These are phyloP conservation scores for Drosophila bifasciata DNA, from an alignment of 1,140 invertebrate genomes.

Conservation along the genomic window DNA sequence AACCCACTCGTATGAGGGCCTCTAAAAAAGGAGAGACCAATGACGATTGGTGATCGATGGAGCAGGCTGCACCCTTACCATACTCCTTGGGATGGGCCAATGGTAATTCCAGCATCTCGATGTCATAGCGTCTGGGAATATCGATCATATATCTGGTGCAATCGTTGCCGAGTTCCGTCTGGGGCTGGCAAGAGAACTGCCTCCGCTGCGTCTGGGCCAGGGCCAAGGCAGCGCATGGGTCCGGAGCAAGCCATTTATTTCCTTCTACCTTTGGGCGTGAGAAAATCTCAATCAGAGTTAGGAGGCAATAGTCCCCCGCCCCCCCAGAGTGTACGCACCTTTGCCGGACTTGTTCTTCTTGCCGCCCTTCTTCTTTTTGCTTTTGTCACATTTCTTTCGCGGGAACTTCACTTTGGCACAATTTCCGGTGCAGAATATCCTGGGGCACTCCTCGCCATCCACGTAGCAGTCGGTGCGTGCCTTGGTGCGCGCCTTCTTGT, in stretches of 20 bases:
- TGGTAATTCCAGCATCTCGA: too few relatives aligned
- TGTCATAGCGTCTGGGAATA: too few relatives aligned
- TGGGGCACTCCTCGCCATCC: not conserved
- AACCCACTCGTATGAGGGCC: slow-evolving; percentile 6
- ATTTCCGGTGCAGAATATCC: slow-evolving; percentile 3
- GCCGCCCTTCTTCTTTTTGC: slow-evolving; percentile 2
- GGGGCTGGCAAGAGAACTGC: too few relatives aligned
- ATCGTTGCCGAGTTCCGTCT: too few relatives aligned
- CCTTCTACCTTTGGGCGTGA: slow-evolving; percentile 41
- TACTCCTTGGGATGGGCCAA: slow-evolving; percentile 32
- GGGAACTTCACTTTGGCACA: slow-evolving; percentile 39
- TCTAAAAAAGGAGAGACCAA: slow-evolving; percentile 6
- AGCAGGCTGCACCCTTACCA: slow-evolving; percentile 25
- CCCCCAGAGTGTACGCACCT: slow-evolving; percentile 12
- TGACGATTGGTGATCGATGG: too few relatives aligned
- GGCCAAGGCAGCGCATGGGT: slow-evolving; percentile 11
- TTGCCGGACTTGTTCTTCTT: not conserved
- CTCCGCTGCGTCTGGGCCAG: too few relatives aligned
- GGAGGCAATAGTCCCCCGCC: not conserved
- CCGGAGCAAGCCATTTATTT: slow-evolving; percentile 28
- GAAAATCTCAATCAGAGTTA: too few relatives aligned
- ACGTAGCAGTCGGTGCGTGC: slow-evolving; percentile 47
- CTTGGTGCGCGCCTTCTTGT: slow-evolving; percentile 32
- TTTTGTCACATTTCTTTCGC: slow-evolving; percentile 54
- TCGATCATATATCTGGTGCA: too few relatives aligned